Evolutionary conservation across 53 echinoderm and acorn worm species (phyloP), one percentile per base, ranked within the genome.

Genomic region (Antedon mediterranea): DNA sequence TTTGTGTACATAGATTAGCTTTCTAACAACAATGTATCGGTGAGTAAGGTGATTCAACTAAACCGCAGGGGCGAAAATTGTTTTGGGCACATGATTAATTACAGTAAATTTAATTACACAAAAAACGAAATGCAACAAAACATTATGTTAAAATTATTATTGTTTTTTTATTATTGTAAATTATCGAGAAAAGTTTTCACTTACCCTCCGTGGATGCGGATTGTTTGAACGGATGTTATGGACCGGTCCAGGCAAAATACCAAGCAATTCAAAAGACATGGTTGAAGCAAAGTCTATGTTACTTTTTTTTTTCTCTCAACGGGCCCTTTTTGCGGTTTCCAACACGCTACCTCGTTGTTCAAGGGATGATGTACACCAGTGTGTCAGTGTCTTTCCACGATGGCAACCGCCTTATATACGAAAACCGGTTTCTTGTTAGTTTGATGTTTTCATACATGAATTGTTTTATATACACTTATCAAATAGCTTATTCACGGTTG

Each of bases 171-270:
- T n/a, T n/a, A n/a, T n/a, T n/a, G n/a, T n/a, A n/a, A n/a, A n/a
- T n/a, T n/a, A n/a, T n/a, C n/a, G n/a, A n/a, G n/a, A n/a, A n/a
- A n/a, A n/a, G n/a, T n/a, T n/a, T 29, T n/a, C n/a, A 80, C 88
- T 87, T 87, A 87, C 88, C 84, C 34, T 4, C 78, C 31, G 84
- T 2, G 88, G 88, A 43, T 87, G 88, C 8, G 88, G 88, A 71
- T 87, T 87, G 80, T 90, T 90, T 72, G 73, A 32, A 27, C 90
- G 82, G 31, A 79, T 81, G 28, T 70, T 72, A 41, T 85, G 80
- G 0, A 90, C 79, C 29, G 90, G 90, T 15, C 90, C 90, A 0
- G 90, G 90, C 6, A 90, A 41, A 29, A 90, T 73, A 72, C 57
- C 57, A 57, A 57, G 15, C 20, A 57, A 57, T 57, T 57, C 57